Percentiles rank a stretch among this genome's conserved stretches.
Conservation (phyloP, 2,113 vertebrate species). For the Paralichthys olivaceus region DNA sequence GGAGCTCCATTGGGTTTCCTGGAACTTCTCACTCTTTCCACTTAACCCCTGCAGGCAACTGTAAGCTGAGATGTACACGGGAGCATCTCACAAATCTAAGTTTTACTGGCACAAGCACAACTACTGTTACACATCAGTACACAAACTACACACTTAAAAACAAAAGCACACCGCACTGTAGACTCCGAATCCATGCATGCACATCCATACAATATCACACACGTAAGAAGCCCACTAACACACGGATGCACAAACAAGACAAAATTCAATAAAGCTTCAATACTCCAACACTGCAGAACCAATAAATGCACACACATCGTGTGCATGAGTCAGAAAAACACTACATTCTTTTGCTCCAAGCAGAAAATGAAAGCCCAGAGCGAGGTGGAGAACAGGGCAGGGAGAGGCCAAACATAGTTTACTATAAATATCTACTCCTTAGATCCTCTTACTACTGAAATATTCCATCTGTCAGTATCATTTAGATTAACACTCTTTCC, state of each 20-base stretch:
- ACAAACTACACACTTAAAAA: neutral
- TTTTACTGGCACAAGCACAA: neutral
- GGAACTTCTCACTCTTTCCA: constrained; percentile 24
- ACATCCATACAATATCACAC: constrained; percentile 3
- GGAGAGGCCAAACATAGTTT: constrained; percentile 36
- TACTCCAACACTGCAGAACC: constrained; percentile 7
- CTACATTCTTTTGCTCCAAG: constrained; percentile 3
- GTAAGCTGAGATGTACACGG: constrained; percentile 15
- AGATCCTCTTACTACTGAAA: constrained; percentile 28
- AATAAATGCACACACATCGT: neutral
- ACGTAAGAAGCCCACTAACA: neutral
- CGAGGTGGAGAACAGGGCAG: constrained; percentile 1
- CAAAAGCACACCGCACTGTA: neutral
- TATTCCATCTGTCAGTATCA: constrained; percentile 44
- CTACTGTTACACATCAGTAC: neutral
- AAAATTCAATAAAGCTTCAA: constrained; percentile 6
- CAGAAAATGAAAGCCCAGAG: constrained; percentile 31
- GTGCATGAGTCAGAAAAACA: neutral
- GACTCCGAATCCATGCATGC: neutral
- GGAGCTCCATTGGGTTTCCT: constrained; percentile 3
- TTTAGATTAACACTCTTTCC: constrained; percentile 38
- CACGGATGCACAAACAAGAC: constrained; percentile 39
- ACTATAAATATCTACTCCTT: constrained; percentile 26
- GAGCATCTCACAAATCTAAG: constrained; percentile 27
- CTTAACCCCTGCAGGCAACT: constrained; percentile 40